Evolutionary conservation across 2,888 invertebrate genomes (phyloP), one percentile per base, ranked within the genome.

Genomic region (Chalcosyrphus nemorum): DNA sequence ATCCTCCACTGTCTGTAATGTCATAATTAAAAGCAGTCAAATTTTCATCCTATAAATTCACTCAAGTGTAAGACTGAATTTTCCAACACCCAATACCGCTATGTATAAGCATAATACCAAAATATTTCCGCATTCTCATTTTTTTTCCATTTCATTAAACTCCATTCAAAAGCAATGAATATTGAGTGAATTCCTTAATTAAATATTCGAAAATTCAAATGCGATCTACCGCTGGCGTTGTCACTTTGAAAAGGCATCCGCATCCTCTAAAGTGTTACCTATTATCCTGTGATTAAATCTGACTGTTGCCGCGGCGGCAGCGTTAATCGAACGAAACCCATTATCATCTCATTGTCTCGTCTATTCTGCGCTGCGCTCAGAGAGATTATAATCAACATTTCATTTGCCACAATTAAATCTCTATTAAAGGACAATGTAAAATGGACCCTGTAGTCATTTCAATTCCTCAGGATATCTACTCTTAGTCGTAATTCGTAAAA

Each of bases 321-420:
- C 56, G 57, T 57, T 74, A 32, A 74, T 65, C 56, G 56, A 74
- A 45, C 4, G 45, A 74, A 56, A 27, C 2, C 17, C 65, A 65
- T 65, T 43, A 59, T 15, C 66, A 43, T 57, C 57, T 29, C 21
- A 57, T 59, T 41, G 24, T 57, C 76, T 24, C 13, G 17, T 56
- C 56, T 21, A 35, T 38, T 74, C 27, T n/a, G n/a, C n/a, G n/a
- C 41, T 5, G 35, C 11, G 50, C n/a, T 52, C 24, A 3, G 1
- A 5, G 27, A 54, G 68, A 70, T 57, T 24, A 71, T 50, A 66
- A 77, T 56, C 45, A 70, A 72, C 59, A 65, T 21, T 77, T 66
- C 52, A 61, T 54, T 72, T 54, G 32, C 52, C 70, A 24, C 81
- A 76, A 81, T 81, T 81, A 81, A 81, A 76, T 76, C 76, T 65